Percentiles rank a stretch among this genome's conserved stretches.
Evolutionary conservation across 2,113 vertebrate species (phyloP).

Genomic region (Pelusios castaneus): DNA sequence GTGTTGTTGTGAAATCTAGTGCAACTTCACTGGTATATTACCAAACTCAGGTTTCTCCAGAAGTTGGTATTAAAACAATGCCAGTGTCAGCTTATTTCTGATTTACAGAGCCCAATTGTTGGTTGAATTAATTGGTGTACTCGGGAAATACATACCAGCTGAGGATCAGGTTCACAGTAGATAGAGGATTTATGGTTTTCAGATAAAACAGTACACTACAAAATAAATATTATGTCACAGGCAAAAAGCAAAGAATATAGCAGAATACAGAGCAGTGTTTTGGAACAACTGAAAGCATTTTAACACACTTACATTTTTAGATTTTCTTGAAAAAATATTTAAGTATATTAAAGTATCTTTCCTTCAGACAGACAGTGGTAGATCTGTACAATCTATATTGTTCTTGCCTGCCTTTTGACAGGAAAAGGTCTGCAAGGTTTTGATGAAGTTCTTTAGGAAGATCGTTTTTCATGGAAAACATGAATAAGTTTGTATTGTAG

Average conservation of each 20-base stretch:
- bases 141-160: background rate
- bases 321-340: background rate
- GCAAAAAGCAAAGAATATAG: background rate
- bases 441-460: background rate
- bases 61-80: background rate
- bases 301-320: background rate
- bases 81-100: background rate
- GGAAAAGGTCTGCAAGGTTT: background rate
- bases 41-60: background rate
- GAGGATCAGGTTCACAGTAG: background rate
- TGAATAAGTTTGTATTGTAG: background rate
- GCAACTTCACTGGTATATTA: background rate
- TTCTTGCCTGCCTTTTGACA: background rate
- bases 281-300: background rate
- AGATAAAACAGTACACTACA: background rate
- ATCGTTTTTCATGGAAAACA: background rate
- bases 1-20: background rate
- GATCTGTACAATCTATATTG: background rate
- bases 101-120: background rate
- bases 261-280: background rate
- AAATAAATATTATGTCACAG: background rate
- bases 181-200: background rate
- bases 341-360: background rate
- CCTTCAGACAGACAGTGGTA: background rate
- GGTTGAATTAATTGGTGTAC: background rate